Conservation (phyloP, 2,888 invertebrate species). For the Ecliptopera silaceata region DNA sequence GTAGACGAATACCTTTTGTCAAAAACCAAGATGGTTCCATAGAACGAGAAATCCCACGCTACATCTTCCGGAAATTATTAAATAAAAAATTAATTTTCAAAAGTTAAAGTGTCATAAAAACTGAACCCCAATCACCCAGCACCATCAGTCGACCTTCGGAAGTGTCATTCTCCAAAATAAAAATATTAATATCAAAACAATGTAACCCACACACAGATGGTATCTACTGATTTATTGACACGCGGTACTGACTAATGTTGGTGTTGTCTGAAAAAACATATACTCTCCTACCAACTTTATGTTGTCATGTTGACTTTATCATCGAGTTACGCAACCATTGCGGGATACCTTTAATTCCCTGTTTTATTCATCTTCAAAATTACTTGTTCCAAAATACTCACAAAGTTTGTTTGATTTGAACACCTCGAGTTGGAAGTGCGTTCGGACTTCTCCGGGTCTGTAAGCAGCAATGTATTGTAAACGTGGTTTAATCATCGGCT, state of each 20-base stretch:
- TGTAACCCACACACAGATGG: conserved; percentile 46
- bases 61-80: neutral
- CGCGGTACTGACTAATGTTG: conserved; percentile 51
- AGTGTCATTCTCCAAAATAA: conserved; percentile 44
- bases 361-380: no score
- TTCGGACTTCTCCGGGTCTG: no score
- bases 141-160: conserved; percentile 27
- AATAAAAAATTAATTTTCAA: neutral
- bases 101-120: neutral
- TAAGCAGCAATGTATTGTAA: conserved; percentile 19
- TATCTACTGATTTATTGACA: conserved; percentile 53
- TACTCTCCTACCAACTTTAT: conserved; percentile 5
- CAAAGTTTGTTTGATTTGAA: no score
- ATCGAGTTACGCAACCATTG: conserved; percentile 8
- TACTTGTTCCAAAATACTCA: no score
- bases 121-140: conserved; percentile 9
- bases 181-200: conserved; percentile 52
- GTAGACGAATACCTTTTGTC: no score
- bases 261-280: conserved; percentile 27
- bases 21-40: no score
- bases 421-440: no score
- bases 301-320: neutral
- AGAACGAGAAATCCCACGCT: neutral
- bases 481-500: neutral
- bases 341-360: neutral